Percentiles rank a stretch among this genome's conserved stretches.
Evolutionary conservation across 1,140 invertebrate genomes (phyloP).

Genomic region (Drosophila lacteicornis): DNA sequence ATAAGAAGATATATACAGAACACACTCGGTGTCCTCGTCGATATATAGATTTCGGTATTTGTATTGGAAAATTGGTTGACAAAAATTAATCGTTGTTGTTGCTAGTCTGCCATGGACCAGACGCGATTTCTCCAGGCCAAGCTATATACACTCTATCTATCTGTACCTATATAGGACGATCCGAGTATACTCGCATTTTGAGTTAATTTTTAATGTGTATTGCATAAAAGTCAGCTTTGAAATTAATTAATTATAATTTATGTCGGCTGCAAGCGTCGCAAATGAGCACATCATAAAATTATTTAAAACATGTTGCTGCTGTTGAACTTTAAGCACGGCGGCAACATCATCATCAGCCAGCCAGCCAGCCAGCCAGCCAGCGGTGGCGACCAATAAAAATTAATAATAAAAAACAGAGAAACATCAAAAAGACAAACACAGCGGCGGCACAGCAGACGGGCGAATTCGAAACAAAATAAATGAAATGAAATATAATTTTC

Average conservation of each 20-base stretch:
- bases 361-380: neutral
- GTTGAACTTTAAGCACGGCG: conserved; percentile 49
- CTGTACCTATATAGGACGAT: neutral
- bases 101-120: conserved; percentile 65
- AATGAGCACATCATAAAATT: conserved; percentile 80
- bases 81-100: conserved; percentile 67
- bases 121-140: conserved; percentile 16
- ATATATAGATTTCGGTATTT: conserved; percentile 14
- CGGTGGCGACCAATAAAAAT: conserved; percentile 46
- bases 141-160: neutral
- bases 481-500: conserved; percentile 21
- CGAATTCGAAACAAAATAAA: conserved; percentile 43
- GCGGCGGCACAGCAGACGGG: conserved; percentile 20
- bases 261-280: conserved; percentile 73
- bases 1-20: no score
- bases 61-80: conserved; percentile 12
- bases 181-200: neutral
- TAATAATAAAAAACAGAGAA: conserved; percentile 51
- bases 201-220: conserved; percentile 54
- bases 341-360: conserved; percentile 17
- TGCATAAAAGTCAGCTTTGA: conserved; percentile 77
- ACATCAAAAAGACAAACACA: conserved; percentile 72
- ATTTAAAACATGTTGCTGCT: conserved; percentile 62
- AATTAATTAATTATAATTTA: conserved; percentile 82
- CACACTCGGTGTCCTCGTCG: conserved; percentile 41